Evolutionary conservation across 2,113 vertebrate species (phyloP), one percentile per base, ranked within the genome.

Genomic region (Casuarius casuarius): DNA sequence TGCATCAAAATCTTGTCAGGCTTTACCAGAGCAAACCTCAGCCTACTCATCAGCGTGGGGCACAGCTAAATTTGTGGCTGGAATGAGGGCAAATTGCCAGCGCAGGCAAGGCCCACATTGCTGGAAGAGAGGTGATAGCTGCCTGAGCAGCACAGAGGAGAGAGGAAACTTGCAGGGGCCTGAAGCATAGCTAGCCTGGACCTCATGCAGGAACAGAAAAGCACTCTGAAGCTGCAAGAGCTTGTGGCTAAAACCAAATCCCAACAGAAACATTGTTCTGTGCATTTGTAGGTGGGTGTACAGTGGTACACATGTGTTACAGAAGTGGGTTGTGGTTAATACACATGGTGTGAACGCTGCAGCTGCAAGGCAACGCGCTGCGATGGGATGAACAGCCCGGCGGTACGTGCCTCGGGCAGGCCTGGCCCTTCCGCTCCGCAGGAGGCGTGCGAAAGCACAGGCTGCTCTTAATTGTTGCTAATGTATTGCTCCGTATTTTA

Each of bases 331-430:
- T 23, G 14, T 38, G 48, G 48, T 31, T 38, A 6, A 31, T 20
- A 31, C 5, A 58, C 49, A 38, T 79, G 17, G 5, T 6, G 35
- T 19, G 31, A 87, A 17, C 14, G 17, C 15, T 23, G 31, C 54
- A 15, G 49, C 67, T 46, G 33, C 2, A 7, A 59, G 59, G 42
- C 44, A 29, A 48, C 59, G 13, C 9, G 0, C 13, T 31, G 87
- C 78, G 14, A 28, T 1, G 31, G 48, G 59, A 33, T 1, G 2
- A 3, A 20, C 40, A 79, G 70, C 63, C 70, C 70, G 23, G 70
- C 0, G 0, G 10, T 29, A 35, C 7, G 1, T 31, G 12, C 56
- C 76, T 78, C 0, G 4, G 49, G n/a, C 54, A 35, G 35, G 22
- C 23, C 84, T 22, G 73, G 42, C 65, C 56, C 33, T 61, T 79